Conservation (phyloP, 2,888 invertebrate species). For the Hypena proboscidalis region DNA sequence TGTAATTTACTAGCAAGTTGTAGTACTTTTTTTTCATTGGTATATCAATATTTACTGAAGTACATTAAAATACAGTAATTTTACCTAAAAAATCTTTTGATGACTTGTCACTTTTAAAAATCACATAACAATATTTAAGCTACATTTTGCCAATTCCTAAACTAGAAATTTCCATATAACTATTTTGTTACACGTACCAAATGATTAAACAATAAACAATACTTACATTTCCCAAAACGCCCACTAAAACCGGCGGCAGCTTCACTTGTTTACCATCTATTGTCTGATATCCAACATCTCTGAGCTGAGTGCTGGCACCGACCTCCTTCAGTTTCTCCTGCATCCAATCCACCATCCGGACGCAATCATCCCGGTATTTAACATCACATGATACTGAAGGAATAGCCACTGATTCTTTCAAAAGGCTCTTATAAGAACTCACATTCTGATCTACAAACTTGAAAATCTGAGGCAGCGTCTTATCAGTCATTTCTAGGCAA, state of each 20-base stretch:
- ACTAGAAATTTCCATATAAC: too few species aligned
- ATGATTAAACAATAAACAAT: constrained; percentile 3
- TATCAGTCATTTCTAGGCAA: constrained; percentile 68
- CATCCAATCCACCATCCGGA: constrained; percentile 95
- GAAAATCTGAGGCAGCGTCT: constrained; percentile 71
- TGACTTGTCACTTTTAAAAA: too few species aligned
- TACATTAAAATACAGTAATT: too few species aligned
- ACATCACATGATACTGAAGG: constrained; percentile 98
- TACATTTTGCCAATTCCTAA: too few species aligned
- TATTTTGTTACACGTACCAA: too few species aligned
- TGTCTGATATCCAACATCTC: constrained; percentile 91
- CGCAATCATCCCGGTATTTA: constrained; percentile 91
- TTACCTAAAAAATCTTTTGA: too few species aligned
- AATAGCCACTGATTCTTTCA: constrained; percentile 95
- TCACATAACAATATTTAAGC: too few species aligned
- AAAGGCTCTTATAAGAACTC: constrained; percentile 89
- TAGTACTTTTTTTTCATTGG: too few species aligned
- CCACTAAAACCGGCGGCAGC: constrained; percentile 94
- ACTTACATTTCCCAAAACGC: constrained; percentile 89
- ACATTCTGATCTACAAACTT: constrained; percentile 93
- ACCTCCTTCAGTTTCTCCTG: constrained; percentile 88
- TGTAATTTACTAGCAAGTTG: too few species aligned
- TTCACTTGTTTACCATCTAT: constrained; percentile 90
- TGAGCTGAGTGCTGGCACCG: constrained; percentile 89
- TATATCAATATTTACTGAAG: too few species aligned